These are phyloP conservation scores for Sphaeramia orbicularis DNA, from an alignment of 2,797 vertebrate species.

Conservation along the genomic window DNA sequence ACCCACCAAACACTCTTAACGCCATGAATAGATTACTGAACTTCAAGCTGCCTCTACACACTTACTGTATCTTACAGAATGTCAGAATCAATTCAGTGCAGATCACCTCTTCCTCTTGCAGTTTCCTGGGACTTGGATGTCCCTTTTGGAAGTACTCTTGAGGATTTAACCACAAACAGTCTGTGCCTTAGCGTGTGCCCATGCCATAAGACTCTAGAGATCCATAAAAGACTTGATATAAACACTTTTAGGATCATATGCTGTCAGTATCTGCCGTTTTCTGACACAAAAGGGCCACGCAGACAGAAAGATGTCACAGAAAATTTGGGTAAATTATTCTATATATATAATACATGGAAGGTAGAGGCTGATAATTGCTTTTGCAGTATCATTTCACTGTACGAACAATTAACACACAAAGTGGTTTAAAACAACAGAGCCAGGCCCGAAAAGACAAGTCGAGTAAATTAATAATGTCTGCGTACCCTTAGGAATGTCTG, in stretches of 20 bases:
- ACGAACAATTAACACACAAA: constrained; percentile 8
- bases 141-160: constrained; percentile 14
- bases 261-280: constrained; percentile 9
- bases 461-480: constrained; percentile 43
- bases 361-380: constrained; percentile 18
- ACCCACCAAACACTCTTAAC: constrained; percentile 65
- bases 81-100: constrained; percentile 50
- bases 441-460: constrained; percentile 39
- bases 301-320: constrained; percentile 40
- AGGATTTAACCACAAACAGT: constrained; percentile 46
- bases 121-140: constrained; percentile 24
- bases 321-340: constrained; percentile 22
- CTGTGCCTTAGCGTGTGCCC: constrained; percentile 78
- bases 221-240: constrained; percentile 43
- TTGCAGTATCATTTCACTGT: constrained; percentile 10
- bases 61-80: constrained; percentile 43
- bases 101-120: constrained; percentile 26
- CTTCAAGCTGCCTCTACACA: constrained; percentile 64
- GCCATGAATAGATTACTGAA: constrained; percentile 72
- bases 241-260: constrained; percentile 24
- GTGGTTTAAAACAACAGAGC: constrained; percentile 35
- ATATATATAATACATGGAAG: constrained; percentile 1
- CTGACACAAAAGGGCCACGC: constrained; percentile 22
- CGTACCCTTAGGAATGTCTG: constrained; percentile 55
- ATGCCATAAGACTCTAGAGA: constrained; percentile 60